A percentile compares a stretch with the other conserved stretches of the same genome.
Evolutionary conservation across 1,140 invertebrate genomes (phyloP).

Genomic region (Condylostylus longicornis): DNA sequence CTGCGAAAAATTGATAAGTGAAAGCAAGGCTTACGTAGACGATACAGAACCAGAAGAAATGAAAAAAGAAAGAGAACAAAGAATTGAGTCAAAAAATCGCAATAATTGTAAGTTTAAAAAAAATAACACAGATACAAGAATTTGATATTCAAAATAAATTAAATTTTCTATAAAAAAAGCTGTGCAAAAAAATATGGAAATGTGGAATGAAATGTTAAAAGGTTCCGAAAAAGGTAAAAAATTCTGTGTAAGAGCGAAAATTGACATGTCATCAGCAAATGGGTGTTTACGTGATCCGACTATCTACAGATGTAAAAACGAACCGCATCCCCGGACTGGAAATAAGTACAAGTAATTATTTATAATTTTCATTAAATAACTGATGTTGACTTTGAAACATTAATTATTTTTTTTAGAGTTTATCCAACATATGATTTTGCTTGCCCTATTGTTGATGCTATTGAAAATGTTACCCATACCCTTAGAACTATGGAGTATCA

Average conservation of each 20-base stretch:
- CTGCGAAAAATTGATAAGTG: constrained; percentile 78
- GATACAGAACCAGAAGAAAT: constrained; percentile 88
- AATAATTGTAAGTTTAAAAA: constrained; percentile 60
- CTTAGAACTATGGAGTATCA: constrained; percentile 97
- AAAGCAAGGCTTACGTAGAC: constrained; percentile 89
- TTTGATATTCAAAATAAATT: neutral
- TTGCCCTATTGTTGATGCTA: constrained; percentile 94
- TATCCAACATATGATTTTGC: constrained; percentile 99
- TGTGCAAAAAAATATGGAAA: constrained; percentile 67
- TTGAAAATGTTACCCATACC: constrained; percentile 95
- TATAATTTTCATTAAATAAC: neutral
- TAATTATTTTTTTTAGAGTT: constrained; percentile 48
- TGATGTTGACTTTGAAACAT: neutral
- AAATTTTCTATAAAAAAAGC: constrained; percentile 35
- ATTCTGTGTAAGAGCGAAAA: constrained; percentile 92
- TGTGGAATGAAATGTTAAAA: constrained; percentile 94
- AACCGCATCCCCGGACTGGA: constrained; percentile 83
- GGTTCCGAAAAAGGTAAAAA: constrained; percentile 63
- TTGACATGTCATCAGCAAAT: constrained; percentile 92
- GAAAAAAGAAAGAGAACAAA: constrained; percentile 88
- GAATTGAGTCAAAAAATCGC: constrained; percentile 71
- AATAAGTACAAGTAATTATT: constrained; percentile 76
- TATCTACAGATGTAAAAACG: constrained; percentile 96
- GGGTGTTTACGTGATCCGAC: constrained; percentile 98
- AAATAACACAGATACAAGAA: neutral